A percentile compares a stretch with the other conserved stretches of the same genome.
These are phyloP conservation scores for Eupristina koningsbergeri DNA, from an alignment of 1,140 invertebrate genomes.

Conservation along the genomic window DNA sequence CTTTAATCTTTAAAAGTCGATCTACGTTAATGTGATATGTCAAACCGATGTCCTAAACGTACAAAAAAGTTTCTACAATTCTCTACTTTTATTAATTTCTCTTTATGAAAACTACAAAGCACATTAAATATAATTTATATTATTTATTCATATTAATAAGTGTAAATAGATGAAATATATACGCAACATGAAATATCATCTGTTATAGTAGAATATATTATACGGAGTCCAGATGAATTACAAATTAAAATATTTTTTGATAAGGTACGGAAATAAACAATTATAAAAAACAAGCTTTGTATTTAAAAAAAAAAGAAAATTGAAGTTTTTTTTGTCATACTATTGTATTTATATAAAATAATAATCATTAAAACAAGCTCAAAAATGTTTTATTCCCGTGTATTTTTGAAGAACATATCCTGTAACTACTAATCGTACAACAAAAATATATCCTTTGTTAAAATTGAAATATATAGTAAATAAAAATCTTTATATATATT, in stretches of 20 bases:
- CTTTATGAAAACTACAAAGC: neutral
- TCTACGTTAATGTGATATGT: neutral
- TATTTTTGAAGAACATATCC: neutral
- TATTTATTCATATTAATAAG: neutral
- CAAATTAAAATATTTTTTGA: neutral
- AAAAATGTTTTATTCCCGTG: neutral
- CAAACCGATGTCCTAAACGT: neutral
- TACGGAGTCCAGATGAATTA: neutral
- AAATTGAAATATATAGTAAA: too few species aligned
- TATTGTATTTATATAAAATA: neutral
- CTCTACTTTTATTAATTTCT: neutral
- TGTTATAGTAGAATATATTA: constrained; percentile 12
- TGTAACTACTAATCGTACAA: too few species aligned
- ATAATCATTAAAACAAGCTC: neutral
- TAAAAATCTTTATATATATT: too few species aligned
- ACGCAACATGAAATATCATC: constrained; percentile 27
- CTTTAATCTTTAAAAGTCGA: constrained; percentile 20
- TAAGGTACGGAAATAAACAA: neutral
- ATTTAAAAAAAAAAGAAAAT: neutral
- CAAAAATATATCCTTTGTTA: too few species aligned
- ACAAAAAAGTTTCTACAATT: neutral
- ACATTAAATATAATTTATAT: neutral
- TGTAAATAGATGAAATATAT: constrained; percentile 53
- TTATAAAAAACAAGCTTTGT: neutral
- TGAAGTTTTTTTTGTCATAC: neutral